Evolutionary conservation across 2,113 vertebrate species (phyloP).

Genomic region (Corapipo altera): DNA sequence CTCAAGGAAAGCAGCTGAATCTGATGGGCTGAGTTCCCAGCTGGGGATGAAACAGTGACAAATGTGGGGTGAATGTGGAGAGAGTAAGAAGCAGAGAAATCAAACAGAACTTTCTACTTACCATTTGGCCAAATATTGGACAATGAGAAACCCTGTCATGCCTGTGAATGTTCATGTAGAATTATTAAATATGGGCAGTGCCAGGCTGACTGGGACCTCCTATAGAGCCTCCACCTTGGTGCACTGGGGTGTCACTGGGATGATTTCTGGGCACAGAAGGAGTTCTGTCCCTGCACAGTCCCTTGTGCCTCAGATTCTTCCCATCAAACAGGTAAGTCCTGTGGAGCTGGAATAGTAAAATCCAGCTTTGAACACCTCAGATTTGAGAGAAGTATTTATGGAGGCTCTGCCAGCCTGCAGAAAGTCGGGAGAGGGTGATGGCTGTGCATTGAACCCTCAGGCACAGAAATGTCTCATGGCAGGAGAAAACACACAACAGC

Average conservation of each 20-base stretch:
- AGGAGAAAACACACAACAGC: background rate
- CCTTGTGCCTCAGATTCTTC: background rate
- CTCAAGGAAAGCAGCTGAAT: background rate
- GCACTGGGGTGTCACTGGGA: background rate
- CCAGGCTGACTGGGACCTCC: background rate
- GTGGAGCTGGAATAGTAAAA: background rate
- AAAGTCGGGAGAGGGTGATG: background rate
- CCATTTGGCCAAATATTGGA: background rate
- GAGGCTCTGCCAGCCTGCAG: background rate
- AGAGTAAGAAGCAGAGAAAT: background rate
- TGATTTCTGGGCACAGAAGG: background rate
- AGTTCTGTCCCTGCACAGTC: background rate
- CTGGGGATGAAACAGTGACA: background rate
- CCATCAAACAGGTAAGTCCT: background rate
- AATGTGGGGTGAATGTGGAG: background rate
- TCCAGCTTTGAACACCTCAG: background rate
- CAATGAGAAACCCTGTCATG: background rate
- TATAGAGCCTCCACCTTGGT: fast-evolving
- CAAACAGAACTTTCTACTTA: background rate
- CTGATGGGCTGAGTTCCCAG: background rate
- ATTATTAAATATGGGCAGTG: background rate
- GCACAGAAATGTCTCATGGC: background rate
- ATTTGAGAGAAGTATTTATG: background rate
- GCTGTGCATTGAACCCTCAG: background rate
- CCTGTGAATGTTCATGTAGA: fast-evolving